Conservation (phyloP, 2,113 vertebrate species). For the Telmatochromis bifrenatus region DNA sequence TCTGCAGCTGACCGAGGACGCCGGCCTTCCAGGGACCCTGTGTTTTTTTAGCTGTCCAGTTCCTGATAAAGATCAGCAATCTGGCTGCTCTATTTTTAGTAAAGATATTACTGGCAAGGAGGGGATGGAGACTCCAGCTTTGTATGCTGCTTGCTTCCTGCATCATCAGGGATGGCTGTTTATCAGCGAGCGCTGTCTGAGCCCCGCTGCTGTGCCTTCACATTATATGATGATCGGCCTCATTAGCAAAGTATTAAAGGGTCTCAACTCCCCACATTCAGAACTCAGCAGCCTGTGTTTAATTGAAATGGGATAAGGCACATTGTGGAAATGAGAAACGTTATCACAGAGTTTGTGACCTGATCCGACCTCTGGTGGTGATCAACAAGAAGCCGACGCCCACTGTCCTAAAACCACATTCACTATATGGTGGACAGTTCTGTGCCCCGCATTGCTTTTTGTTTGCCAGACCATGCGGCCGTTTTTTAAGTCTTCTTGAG, state of each 20-base stretch:
- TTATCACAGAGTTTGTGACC: not conserved
- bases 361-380: not conserved
- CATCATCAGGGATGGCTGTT: not conserved
- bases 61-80: slow-evolving; percentile 53
- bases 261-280: not conserved
- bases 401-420: not conserved
- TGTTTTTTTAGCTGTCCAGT: not conserved
- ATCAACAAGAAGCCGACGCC: not conserved
- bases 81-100: slow-evolving; percentile 54
- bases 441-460: not conserved
- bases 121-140: not conserved
- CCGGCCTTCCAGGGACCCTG: not conserved
- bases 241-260: slow-evolving; percentile 29
- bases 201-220: not conserved
- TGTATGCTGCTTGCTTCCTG: not conserved
- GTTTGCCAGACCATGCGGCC: not conserved
- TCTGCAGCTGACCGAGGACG: not conserved
- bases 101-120: not conserved
- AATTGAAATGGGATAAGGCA: not conserved
- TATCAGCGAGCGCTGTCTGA: not conserved
- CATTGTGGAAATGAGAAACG: not conserved
- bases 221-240: slow-evolving; percentile 26
- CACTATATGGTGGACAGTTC: not conserved
- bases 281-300: not conserved
- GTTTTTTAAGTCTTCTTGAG: not conserved